Conservation (phyloP, 2,113 vertebrate species). For the Peromyscus maniculatus region DNA sequence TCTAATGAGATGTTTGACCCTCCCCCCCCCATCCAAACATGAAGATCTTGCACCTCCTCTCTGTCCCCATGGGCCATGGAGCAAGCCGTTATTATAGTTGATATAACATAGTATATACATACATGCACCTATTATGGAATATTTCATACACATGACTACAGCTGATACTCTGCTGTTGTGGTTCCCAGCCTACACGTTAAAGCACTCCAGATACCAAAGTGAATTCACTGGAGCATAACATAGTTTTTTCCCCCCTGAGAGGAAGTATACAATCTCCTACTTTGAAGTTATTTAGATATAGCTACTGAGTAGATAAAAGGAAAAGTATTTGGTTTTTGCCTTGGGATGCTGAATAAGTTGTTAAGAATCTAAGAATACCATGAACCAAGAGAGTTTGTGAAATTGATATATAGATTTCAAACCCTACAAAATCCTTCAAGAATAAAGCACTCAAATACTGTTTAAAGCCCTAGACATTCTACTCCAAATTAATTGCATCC, state of each 20-base stretch:
- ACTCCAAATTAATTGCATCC: not conserved
- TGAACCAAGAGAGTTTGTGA: not conserved
- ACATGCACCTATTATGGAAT: not conserved
- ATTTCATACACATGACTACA: not conserved
- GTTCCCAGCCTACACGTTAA: not conserved
- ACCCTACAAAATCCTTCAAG: not conserved
- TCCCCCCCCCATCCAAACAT: not conserved
- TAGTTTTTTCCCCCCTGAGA: not conserved
- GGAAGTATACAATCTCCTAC: not conserved
- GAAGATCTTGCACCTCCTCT: not conserved
- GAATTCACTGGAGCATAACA: not conserved
- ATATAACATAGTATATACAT: not conserved
- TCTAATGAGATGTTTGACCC: not conserved
- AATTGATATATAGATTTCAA: not conserved
- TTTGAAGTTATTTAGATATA: not conserved
- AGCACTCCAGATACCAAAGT: not conserved
- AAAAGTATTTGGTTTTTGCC: slow-evolving; percentile 15
- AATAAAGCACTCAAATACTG: not conserved
- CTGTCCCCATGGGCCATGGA: not conserved
- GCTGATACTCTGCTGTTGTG: not conserved
- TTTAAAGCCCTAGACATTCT: not conserved
- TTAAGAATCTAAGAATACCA: not conserved
- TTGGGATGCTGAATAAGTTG: not conserved
- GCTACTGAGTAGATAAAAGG: slow-evolving; percentile 5
- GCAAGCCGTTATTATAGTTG: not conserved